These are phyloP conservation scores for Ranitomeya variabilis DNA, from an alignment of 2,113 vertebrate genomes.

Conservation along the genomic window DNA sequence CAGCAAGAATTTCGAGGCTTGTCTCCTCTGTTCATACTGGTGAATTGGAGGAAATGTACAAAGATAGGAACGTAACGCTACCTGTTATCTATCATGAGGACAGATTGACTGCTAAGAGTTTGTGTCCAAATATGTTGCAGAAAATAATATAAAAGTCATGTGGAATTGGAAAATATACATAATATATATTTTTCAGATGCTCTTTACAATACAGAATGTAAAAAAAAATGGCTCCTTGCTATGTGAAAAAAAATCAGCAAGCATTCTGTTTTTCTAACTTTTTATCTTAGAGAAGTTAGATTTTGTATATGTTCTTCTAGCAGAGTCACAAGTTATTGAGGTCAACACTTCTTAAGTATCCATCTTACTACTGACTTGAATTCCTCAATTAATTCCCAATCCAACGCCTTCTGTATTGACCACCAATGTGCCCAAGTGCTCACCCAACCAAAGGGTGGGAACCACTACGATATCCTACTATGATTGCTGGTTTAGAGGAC, in stretches of 20 bases:
- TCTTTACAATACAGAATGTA: background rate
- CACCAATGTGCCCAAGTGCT: too few relatives aligned
- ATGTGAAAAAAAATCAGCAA: background rate
- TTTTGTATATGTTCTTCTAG: too few relatives aligned
- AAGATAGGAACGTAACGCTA: background rate
- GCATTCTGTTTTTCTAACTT: background rate
- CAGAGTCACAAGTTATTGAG: too few relatives aligned
- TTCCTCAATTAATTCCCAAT: too few relatives aligned
- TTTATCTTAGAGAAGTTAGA: too few relatives aligned
- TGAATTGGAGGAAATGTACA: background rate
- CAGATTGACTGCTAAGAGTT: background rate
- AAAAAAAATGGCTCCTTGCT: background rate
- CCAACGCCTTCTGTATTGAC: too few relatives aligned
- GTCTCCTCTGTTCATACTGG: background rate
- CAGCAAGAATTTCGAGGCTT: background rate
- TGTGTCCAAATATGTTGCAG: background rate
- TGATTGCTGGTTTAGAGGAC: too few relatives aligned
- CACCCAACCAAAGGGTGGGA: too few relatives aligned
- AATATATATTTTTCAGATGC: background rate
- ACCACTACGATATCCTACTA: too few relatives aligned
- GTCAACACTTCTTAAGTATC: too few relatives aligned
- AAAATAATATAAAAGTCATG: background rate
- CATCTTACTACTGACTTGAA: too few relatives aligned
- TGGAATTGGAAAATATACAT: background rate
- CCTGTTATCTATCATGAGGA: slow-evolving; percentile 1